Evolutionary conservation across 2,113 vertebrate genomes (phyloP).

Genomic region (Prunella fulvescens): DNA sequence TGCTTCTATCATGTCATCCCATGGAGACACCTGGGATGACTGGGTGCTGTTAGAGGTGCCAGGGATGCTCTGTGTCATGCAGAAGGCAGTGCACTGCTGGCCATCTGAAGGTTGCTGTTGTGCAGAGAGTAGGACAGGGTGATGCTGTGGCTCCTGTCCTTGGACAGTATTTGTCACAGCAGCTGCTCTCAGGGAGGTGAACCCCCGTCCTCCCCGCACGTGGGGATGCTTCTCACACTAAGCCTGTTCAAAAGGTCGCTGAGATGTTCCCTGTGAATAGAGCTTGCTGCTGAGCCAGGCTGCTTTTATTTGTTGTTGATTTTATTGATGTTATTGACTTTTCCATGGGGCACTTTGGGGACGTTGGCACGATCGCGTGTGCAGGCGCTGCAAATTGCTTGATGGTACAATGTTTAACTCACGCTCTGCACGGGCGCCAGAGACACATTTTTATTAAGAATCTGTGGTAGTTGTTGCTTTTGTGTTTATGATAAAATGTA

Average conservation of each 20-base stretch:
- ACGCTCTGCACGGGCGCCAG: not conserved
- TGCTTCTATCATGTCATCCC: fast-evolving
- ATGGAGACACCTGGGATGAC: fast-evolving
- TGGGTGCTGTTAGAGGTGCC: not conserved
- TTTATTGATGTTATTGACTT: conserved; percentile 44
- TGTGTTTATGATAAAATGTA: conserved; percentile 42
- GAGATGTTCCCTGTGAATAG: not conserved
- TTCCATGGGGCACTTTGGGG: conserved; percentile 6
- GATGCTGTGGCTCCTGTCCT: not conserved
- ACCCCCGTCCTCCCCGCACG: fast-evolving
- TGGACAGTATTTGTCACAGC: not conserved
- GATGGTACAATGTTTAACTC: not conserved
- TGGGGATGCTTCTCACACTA: not conserved
- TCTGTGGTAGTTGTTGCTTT: not conserved
- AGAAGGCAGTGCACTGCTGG: fast-evolving
- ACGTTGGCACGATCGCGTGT: not conserved
- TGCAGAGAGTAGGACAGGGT: fast-evolving
- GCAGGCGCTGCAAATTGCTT: conserved; percentile 13
- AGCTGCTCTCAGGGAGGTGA: not conserved
- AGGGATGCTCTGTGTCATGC: fast-evolving
- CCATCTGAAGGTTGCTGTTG: fast-evolving
- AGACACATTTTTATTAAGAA: not conserved
- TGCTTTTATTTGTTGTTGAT: conserved; percentile 9
- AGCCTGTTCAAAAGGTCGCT: not conserved
- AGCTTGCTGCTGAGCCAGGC: not conserved